These are phyloP conservation scores for Yponomeuta malinellus DNA, from an alignment of 2,888 invertebrate genomes.

Conservation along the genomic window DNA sequence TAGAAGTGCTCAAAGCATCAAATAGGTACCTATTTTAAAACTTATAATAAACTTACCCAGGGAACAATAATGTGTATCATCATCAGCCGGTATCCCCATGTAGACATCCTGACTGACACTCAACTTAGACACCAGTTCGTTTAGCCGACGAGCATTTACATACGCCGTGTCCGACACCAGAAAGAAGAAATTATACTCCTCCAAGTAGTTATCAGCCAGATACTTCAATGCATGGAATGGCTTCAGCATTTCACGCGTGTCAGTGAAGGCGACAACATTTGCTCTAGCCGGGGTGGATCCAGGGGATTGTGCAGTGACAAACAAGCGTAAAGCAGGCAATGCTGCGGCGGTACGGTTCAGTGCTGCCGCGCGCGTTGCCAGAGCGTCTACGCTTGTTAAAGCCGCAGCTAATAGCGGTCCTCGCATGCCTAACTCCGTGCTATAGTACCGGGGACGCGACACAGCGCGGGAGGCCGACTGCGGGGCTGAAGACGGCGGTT, in stretches of 20 bases:
- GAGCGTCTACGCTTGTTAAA: slow-evolving; percentile 84
- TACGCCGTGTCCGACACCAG: slow-evolving; percentile 90
- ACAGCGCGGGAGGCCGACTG: slow-evolving; percentile 62
- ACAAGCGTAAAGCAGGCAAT: slow-evolving; percentile 88
- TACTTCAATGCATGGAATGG: slow-evolving; percentile 94
- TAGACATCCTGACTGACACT: slow-evolving; percentile 92
- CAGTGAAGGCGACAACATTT: slow-evolving; percentile 91
- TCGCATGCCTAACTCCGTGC: slow-evolving; percentile 94
- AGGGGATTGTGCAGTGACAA: slow-evolving; percentile 73
- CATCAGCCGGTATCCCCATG: slow-evolving; percentile 80
- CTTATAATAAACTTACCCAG: slow-evolving; percentile 67
- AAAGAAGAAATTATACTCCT: slow-evolving; percentile 95
- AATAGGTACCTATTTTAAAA: too few species aligned
- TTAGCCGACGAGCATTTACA: slow-evolving; percentile 86
- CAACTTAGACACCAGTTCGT: slow-evolving; percentile 82
- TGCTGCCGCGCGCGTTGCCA: slow-evolving; percentile 86
- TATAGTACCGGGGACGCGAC: slow-evolving; percentile 93
- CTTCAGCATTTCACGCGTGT: slow-evolving; percentile 81
- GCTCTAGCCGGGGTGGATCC: slow-evolving; percentile 55
- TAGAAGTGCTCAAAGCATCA: too few species aligned
- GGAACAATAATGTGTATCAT: slow-evolving; percentile 79
- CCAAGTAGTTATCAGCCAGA: slow-evolving; percentile 90
- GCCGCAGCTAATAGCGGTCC: slow-evolving; percentile 92
- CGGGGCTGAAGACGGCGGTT: slow-evolving; percentile 29
- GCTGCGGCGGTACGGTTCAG: slow-evolving; percentile 93